These are phyloP conservation scores for Drosophila crucigera DNA, from an alignment of 2,888 invertebrate species.

Conservation along the genomic window DNA sequence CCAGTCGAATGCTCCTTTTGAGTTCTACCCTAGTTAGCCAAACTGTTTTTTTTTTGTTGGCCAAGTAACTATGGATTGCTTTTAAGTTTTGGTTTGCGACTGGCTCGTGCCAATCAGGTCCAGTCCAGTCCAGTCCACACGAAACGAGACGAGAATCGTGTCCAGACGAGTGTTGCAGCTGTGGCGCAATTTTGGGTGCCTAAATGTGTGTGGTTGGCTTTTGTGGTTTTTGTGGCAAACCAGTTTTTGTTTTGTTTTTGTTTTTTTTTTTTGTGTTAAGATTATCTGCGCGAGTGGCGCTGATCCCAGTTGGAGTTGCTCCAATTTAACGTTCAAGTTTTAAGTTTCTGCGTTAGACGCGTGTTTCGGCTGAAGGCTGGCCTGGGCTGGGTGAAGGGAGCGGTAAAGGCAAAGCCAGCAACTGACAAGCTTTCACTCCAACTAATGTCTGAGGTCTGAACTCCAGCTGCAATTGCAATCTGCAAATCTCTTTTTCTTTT, in stretches of 20 bases:
- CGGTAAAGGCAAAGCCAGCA: background rate
- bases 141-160: conserved; percentile 18
- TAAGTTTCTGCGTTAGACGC: conserved; percentile 38
- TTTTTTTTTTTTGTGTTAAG: background rate
- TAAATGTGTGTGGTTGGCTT: conserved; percentile 17
- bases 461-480: conserved; percentile 16
- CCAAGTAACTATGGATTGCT: background rate
- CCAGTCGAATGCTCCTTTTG: background rate
- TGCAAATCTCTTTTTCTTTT: background rate
- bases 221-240: conserved; percentile 21
- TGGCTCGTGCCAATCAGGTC: conserved; percentile 36
- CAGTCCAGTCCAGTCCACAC: background rate
- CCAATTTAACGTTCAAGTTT: conserved; percentile 39
- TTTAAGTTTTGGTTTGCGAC: background rate
- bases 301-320: conserved; percentile 32
- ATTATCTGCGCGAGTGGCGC: conserved; percentile 18
- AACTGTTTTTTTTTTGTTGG: background rate
- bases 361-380: conserved; percentile 7
- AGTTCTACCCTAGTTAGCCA: background rate
- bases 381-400: conserved; percentile 17
- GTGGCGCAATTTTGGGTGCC: conserved; percentile 32
- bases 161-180: conserved; percentile 40
- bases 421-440: conserved; percentile 26
- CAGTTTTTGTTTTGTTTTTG: background rate
- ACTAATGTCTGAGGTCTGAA: background rate